Evolutionary conservation across 2,113 vertebrate genomes (phyloP), one percentile per base, ranked within the genome.

Genomic region (Xyrauchen texanus): DNA sequence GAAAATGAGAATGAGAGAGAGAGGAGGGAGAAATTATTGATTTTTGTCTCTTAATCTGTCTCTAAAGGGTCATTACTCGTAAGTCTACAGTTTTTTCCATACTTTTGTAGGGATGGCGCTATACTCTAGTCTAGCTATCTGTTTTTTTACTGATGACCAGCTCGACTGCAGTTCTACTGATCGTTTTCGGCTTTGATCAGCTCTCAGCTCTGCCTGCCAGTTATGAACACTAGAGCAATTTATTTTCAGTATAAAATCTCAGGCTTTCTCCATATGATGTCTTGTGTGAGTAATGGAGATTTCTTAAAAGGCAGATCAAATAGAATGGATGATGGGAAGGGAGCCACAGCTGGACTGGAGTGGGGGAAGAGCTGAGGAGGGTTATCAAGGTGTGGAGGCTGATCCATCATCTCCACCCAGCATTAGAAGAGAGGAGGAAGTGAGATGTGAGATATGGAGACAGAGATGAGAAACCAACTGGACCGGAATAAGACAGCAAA

Each of bases 341-440:
- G 69, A 21, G 73, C 63, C 70, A 77, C 62, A 52, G 21, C 62
- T 52, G 67, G 61, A 67, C 46, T 15, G 55, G 42, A 68, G 80
- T 58, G 71, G 77, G 75, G 63, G 21, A 34, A 34, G 21, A 34
- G 21, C 21, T 34, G 46, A 68, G 68, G 62, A 45, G 65, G 68
- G 69, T 80, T 69, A 65, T 68, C 68, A 77, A 81, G 84, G 66
- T 83, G 82, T 82, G 81, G 77, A 64, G n/a, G 68, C 77, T 42
- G 73, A 83, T 86, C 77, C 68, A 82, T 84, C 82, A 80, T 71
- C 70, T 80, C 55, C 77, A 53, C 44, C 16, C 12, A 66, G 34
- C 53, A 55, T 21, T 34, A 78, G 67, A n/a, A 34, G 60, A 4
- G 13, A 11, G 49, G 76, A 60, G 8, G 60, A 61, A 65, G 16